These are phyloP conservation scores for Notamacropus eugenii DNA, from an alignment of 2,797 vertebrate genomes.

Conservation along the genomic window DNA sequence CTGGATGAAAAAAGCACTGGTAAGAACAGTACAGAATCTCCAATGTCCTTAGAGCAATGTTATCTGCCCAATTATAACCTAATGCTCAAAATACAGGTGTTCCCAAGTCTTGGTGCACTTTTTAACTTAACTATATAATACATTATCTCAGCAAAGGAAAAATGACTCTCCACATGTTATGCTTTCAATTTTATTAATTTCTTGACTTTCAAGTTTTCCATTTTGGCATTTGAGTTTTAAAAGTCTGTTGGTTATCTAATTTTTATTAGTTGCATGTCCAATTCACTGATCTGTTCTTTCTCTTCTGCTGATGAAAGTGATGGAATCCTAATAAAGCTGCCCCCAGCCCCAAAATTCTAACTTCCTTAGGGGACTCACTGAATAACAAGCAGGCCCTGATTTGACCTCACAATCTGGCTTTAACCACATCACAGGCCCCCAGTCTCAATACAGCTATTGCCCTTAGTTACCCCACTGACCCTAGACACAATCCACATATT, in stretches of 20 bases:
- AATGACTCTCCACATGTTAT: neutral
- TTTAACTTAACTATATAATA: neutral
- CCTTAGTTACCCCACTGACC: no score
- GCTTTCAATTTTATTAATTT: neutral
- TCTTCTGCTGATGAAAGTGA: neutral
- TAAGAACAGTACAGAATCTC: neutral
- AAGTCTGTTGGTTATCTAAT: neutral
- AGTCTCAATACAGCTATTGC: no score
- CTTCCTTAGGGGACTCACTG: no score
- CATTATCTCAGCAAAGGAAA: neutral
- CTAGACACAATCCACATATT: no score
- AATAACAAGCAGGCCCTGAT: no score
- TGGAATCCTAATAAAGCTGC: no score
- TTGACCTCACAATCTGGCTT: no score
- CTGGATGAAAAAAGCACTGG: neutral
- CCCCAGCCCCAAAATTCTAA: no score
- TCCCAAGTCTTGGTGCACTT: neutral
- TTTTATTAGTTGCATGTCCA: neutral
- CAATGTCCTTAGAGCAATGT: neutral
- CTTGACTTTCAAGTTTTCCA: no score
- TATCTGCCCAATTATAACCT: neutral
- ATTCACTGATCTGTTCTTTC: neutral
- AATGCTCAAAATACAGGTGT: neutral
- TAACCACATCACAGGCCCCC: no score
- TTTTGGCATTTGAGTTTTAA: neutral